phyloP scores from a whole-genome alignment of 2,797 vertebrate species.

The Loris lydekkerianus region DNA sequence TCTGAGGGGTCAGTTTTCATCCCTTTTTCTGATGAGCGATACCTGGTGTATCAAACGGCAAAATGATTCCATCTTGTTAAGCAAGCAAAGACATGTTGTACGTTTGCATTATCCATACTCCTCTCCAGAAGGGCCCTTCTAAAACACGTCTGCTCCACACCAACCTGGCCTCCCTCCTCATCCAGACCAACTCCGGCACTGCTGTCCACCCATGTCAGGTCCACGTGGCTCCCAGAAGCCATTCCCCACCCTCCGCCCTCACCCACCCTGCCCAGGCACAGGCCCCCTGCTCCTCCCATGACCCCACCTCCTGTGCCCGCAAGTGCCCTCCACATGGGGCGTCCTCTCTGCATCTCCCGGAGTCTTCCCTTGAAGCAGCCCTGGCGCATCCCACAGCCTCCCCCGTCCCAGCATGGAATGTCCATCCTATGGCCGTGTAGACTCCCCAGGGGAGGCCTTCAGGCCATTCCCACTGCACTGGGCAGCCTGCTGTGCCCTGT shows the following conservation, averaged over 20 bases:
- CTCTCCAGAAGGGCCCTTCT: not conserved
- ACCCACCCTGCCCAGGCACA: rapidly evolving
- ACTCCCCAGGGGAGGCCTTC: not conserved
- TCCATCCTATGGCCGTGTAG: not conserved
- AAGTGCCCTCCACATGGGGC: not conserved
- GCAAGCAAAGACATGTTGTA: not conserved
- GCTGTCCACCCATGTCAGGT: not conserved
- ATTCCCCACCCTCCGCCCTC: not conserved
- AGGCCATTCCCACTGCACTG: not conserved
- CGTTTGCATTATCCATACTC: not conserved
- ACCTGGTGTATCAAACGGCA: not conserved
- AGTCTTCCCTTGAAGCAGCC: not conserved
- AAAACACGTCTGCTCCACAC: not conserved
- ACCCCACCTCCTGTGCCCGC: not conserved
- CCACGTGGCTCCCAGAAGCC: rapidly evolving
- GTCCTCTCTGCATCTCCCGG: not conserved
- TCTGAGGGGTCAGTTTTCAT: not conserved
- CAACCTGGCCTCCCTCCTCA: not conserved
- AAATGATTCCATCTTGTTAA: not conserved
- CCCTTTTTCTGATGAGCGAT: conserved; percentile 1
- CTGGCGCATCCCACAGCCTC: not conserved
- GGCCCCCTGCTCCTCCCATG: not conserved
- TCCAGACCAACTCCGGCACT: not conserved
- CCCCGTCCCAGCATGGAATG: not conserved
- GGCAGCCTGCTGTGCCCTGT: not conserved